These are phyloP conservation scores for Rhagium mordax DNA, from an alignment of 2,888 invertebrate genomes.

Conservation along the genomic window DNA sequence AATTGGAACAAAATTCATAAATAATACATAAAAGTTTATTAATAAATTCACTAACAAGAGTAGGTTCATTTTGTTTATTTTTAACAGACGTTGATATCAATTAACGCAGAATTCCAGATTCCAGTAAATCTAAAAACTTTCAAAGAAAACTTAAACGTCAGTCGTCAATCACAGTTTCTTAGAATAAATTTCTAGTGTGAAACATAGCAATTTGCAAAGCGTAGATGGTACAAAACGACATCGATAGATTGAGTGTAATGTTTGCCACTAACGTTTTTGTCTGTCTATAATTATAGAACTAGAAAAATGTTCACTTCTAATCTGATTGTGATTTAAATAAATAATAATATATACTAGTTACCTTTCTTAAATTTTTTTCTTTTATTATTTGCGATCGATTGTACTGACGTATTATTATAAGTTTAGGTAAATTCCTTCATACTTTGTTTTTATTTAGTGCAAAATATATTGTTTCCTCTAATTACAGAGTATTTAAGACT, in stretches of 20 bases:
- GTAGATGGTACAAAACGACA: not conserved
- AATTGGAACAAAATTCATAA: slow-evolving; percentile 54
- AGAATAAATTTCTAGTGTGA: slow-evolving; percentile 32
- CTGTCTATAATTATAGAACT: no score
- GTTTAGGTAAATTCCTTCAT: no score
- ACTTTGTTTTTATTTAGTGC: no score
- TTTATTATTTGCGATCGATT: no score
- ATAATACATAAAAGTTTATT: slow-evolving; percentile 52
- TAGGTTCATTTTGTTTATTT: slow-evolving; percentile 51
- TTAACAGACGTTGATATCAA: slow-evolving; percentile 51
- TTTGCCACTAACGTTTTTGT: not conserved
- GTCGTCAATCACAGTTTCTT: slow-evolving; percentile 38
- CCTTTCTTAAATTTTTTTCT: no score
- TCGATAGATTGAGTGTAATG: not conserved
- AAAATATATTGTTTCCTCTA: no score
- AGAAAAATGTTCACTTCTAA: no score
- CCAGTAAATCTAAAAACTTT: slow-evolving; percentile 48
- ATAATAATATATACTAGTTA: no score
- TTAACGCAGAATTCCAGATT: slow-evolving; percentile 61
- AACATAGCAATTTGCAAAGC: not conserved
- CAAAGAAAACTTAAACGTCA: slow-evolving; percentile 55
- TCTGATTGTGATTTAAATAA: no score
- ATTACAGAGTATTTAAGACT: no score
- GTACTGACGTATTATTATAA: no score
- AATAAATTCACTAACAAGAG: slow-evolving; percentile 51